A percentile compares a stretch with the other conserved stretches of the same genome.
Evolutionary conservation across 2,113 vertebrate genomes (phyloP).

Genomic region (Oreotrochilus melanogaster): DNA sequence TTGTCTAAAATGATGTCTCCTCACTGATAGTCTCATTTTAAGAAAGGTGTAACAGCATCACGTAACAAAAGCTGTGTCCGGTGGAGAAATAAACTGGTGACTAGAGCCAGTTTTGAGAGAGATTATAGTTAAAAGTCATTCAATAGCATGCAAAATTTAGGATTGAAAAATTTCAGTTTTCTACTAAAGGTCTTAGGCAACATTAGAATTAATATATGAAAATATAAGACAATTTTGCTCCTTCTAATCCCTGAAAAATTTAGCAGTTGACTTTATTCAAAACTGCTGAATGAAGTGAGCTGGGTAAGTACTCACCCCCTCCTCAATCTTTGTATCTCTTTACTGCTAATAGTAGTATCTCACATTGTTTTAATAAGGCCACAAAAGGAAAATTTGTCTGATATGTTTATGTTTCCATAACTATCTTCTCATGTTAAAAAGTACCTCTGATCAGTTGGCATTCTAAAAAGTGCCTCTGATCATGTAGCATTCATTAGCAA

Average conservation of each 20-base stretch:
- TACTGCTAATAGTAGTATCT: background rate
- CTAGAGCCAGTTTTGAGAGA: background rate
- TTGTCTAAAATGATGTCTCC: background rate
- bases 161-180: background rate
- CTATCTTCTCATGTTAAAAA: constrained; percentile 1
- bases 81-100: background rate
- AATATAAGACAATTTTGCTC: background rate
- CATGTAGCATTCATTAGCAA: background rate
- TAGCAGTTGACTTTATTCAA: background rate
- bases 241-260: background rate
- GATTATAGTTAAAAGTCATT: background rate
- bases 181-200: background rate
- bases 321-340: background rate
- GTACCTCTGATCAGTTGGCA: background rate
- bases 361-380: background rate
- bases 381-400: background rate
- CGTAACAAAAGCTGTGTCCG: background rate
- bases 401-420: background rate
- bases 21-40: background rate
- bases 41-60: background rate
- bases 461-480: background rate
- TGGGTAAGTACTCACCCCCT: background rate
- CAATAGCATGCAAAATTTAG: background rate
- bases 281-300: background rate
- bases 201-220: background rate